Evolutionary conservation across 2,888 invertebrate genomes (phyloP), one percentile per base, ranked within the genome.

Genomic region (Apomyelois bistriatella): DNA sequence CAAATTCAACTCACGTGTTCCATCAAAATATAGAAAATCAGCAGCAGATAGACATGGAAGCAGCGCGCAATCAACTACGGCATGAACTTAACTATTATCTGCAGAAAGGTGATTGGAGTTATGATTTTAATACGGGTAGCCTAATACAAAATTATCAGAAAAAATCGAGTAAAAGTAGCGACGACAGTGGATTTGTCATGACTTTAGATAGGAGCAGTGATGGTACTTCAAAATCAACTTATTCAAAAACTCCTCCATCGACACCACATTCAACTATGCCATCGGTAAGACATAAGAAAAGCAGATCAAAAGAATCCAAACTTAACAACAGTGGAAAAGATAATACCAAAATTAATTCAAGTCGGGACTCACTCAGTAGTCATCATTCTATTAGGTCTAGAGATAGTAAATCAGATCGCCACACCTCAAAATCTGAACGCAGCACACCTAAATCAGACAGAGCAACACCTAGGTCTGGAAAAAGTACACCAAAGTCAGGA

Each of bases 1-100:
- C 93, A 60, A 93, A 90, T 69, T 93, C 93, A 57, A 92, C 93
- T 9, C 93, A 93, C 68, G 89, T 91, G 35, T 85, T 93, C 65
- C 87, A 89, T 63, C 88, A 90, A 79, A 85, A 79, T 67, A 65
- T 79, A 52, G 89, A 87, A 59, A 82, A 73, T 61, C 77, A 77
- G 62, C 78, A 77, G 62, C 78, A 84, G 58, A 82, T 82, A 52
- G 89, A 90, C 57, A 79, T 88, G 51, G 90, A 89, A 75, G 86
- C 88, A 37, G 79, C 90, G 51, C 79, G 89, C 6, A 90, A 85
- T 70, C 90, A 89, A 70, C 70, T 90, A 1, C 75, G 90, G 50
- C 90, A 90, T 60, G 90, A 90, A 70, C 70, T 90, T 10, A 89
- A 90, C 59, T 89, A 90, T 68, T 90, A 88, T 55, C 74, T 90